Evolutionary conservation across 2,888 invertebrate genomes (phyloP).

Genomic region (Sericinus montela): DNA sequence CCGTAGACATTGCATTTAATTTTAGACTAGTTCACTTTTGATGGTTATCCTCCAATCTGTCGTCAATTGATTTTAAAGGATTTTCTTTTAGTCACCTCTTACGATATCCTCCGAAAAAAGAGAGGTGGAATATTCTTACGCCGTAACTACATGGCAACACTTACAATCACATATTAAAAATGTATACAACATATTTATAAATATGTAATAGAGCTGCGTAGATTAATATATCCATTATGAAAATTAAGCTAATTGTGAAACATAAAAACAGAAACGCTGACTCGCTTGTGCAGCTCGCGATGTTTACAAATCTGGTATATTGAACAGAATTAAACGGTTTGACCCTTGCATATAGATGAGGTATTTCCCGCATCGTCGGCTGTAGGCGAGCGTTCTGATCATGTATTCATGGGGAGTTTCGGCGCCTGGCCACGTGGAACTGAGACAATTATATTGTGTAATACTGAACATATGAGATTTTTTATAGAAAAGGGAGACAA

Average conservation of each 20-base stretch:
- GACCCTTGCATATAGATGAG: conserved; percentile 66
- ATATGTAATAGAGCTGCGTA: background rate
- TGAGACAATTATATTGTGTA: conserved; percentile 12
- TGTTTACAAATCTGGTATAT: conserved; percentile 35
- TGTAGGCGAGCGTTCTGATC: conserved; percentile 47
- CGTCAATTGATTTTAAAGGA: too few relatives aligned
- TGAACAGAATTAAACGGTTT: conserved; percentile 55
- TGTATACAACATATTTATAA: too few relatives aligned
- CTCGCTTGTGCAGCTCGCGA: conserved; percentile 21
- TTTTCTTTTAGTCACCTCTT: too few relatives aligned
- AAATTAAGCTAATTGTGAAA: conserved; percentile 9
- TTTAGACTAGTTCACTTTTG: too few relatives aligned
- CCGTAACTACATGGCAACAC: too few relatives aligned
- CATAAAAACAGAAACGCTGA: conserved; percentile 26
- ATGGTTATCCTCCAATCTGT: too few relatives aligned
- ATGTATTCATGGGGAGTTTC: conserved; percentile 64
- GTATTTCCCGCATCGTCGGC: conserved; percentile 48
- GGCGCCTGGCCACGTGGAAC: conserved; percentile 25
- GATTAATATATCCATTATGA: conserved; percentile 1
- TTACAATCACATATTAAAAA: too few relatives aligned
- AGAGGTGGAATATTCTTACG: too few relatives aligned
- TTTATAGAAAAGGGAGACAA: too few relatives aligned
- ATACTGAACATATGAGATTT: background rate
- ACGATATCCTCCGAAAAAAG: too few relatives aligned
- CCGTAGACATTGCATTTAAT: too few relatives aligned